Base-by-base conservation (phyloP, 2,797 vertebrate genomes). In the Danio albolineatus region DNA sequence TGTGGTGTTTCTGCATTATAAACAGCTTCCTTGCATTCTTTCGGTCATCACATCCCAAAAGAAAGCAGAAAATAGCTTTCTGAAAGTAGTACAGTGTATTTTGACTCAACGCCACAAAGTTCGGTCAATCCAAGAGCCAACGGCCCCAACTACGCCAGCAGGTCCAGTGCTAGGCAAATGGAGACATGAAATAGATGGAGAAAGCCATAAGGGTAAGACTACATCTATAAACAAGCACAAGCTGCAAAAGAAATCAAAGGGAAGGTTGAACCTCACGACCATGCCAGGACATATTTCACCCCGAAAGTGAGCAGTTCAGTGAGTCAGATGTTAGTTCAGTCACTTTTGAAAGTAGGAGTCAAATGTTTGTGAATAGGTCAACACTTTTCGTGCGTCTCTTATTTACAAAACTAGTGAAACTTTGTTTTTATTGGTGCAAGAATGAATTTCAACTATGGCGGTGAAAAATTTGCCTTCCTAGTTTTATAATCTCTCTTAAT, bases 61-160 rank as follows among this genome's bases (percentile, higher is more conserved):
- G 4, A n/a, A 43, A 67, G 48, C 44, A 13, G 10, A 43, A 77
- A 21, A 19, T 21, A 6, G 13, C 2, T 67, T 61, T 61, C 13
- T 28, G 43, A 64, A 62, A 65, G 67, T 69, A 74, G 19, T 53
- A 80, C 53, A 76, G 66, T 71, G 77, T 79, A 79, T 79, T 79
- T 79, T 79, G 77, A 79, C 67, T 67, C 51, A 38, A 13, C 57
- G 46, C 28, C 65, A 78, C 44, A 79, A n/a, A 49, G 60, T 64
- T 51, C 46, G 46, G 76, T 41, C 73, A 73, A 64, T 67, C 46
- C 44, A 64, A 61, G 49, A 60, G 64, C 49, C 36, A 64, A 5
- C 39, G 46, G 28, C 12, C 39, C 19, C 48, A 73, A 64, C 13
- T 39, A 54, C 1, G 39, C 36, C 53, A 39, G 67, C 16, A 66